Percentiles rank a stretch among this genome's conserved stretches.
These are phyloP conservation scores for Seira ritae DNA, from an alignment of 2,888 invertebrate species.

Conservation along the genomic window DNA sequence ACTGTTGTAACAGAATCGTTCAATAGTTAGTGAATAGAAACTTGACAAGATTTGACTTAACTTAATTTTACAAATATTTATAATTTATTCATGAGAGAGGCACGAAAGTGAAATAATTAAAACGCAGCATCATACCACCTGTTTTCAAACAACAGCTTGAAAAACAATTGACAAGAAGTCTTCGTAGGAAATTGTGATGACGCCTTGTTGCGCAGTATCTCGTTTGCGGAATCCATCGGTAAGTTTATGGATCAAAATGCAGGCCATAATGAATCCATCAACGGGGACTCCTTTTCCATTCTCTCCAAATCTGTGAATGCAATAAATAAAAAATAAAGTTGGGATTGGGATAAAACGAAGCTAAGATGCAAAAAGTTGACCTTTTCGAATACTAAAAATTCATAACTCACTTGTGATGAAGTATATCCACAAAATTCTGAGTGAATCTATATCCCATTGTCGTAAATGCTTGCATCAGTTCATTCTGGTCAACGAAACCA, in stretches of 20 bases:
- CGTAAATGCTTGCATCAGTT: conserved; percentile 85
- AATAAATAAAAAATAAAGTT: conserved; percentile 9
- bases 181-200: conserved; percentile 91
- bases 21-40: too few species aligned
- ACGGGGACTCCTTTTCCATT: conserved; percentile 78
- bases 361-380: conserved; percentile 7
- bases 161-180: conserved; percentile 92
- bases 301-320: conserved; percentile 66
- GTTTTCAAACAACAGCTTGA: conserved; percentile 74
- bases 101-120: background rate
- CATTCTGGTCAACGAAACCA: conserved; percentile 88
- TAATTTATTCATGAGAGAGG: too few species aligned
- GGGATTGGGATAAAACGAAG: too few species aligned
- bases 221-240: conserved; percentile 89
- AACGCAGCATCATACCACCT: background rate
- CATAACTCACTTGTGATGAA: conserved; percentile 60
- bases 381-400: background rate
- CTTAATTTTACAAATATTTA: too few species aligned
- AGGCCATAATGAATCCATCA: conserved; percentile 91
- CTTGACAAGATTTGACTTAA: too few species aligned
- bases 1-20: too few species aligned
- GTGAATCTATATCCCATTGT: conserved; percentile 94
- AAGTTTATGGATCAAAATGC: conserved; percentile 91
- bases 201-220: conserved; percentile 87
- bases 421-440: conserved; percentile 82